Evolutionary conservation across 2,888 invertebrate genomes (phyloP).

Genomic region (Macaria liturata): DNA sequence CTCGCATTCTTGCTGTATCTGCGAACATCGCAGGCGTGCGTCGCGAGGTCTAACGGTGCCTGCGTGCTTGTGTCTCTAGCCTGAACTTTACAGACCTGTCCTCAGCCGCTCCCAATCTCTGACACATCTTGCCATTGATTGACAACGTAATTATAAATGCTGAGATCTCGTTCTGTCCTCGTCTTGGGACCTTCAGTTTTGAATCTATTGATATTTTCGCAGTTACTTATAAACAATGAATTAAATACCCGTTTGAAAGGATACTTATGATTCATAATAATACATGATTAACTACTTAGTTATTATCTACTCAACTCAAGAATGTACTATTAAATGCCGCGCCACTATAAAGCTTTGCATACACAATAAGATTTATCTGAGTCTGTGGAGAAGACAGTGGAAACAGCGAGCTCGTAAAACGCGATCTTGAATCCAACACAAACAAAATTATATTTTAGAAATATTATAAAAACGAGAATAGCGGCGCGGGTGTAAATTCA

Average conservation of each 20-base stretch:
- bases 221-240: constrained; percentile 25
- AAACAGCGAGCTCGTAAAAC: constrained; percentile 40
- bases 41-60: constrained; percentile 66
- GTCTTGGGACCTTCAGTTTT: constrained; percentile 36
- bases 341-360: background rate
- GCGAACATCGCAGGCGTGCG: constrained; percentile 52
- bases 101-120: constrained; percentile 53
- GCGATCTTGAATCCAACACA: constrained; percentile 30
- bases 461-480: constrained; percentile 39
- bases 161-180: constrained; percentile 45
- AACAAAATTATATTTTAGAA: constrained; percentile 28
- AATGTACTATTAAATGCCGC: constrained; percentile 10
- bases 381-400: constrained; percentile 32
- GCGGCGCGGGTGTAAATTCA: constrained; percentile 22
- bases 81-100: constrained; percentile 57
- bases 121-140: constrained; percentile 52
- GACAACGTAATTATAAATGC: constrained; percentile 69
- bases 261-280: constrained; percentile 22
- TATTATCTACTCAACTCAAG: constrained; percentile 19
- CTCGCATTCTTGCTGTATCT: constrained; percentile 75
- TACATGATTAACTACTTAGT: constrained; percentile 15
- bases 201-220: constrained; percentile 34
- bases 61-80: constrained; percentile 46
- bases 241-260: constrained; percentile 27
- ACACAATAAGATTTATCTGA: background rate